Conservation (phyloP, 2,113 vertebrate genomes). For the Ceyx cyanopectus region DNA sequence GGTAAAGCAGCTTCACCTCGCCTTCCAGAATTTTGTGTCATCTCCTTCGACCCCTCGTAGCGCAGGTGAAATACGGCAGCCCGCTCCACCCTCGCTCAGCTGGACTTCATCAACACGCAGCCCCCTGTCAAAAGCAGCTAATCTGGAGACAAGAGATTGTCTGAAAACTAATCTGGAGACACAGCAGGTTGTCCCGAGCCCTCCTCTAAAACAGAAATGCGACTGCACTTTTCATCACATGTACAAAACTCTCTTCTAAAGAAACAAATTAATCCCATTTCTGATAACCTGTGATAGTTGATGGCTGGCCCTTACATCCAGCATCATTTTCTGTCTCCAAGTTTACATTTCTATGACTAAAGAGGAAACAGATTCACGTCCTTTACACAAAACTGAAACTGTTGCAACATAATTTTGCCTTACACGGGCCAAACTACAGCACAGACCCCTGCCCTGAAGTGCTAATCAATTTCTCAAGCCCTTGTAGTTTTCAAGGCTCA, state of each 20-base stretch:
- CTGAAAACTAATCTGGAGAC: not conserved
- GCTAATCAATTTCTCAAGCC: not conserved
- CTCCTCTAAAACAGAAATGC: rapidly evolving
- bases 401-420: not conserved
- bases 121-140: rapidly evolving
- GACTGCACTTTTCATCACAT: not conserved
- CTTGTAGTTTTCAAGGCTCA: not conserved
- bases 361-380: not conserved
- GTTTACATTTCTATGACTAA: not conserved
- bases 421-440: rapidly evolving
- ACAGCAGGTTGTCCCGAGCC: not conserved
- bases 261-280: not conserved
- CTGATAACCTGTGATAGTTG: not conserved
- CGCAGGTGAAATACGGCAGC: rapidly evolving
- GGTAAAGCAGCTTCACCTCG: rapidly evolving
- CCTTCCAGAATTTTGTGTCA: rapidly evolving
- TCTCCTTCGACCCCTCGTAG: rapidly evolving
- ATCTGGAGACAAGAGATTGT: too few species aligned
- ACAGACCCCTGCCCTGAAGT: rapidly evolving
- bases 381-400: not conserved
- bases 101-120: rapidly evolving
- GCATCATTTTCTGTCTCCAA: not conserved
- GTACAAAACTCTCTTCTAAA: not conserved
- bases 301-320: rapidly evolving
- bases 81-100: rapidly evolving